Evolutionary conservation across 2,113 vertebrate genomes (phyloP).

Genomic region (Petromus typicus): DNA sequence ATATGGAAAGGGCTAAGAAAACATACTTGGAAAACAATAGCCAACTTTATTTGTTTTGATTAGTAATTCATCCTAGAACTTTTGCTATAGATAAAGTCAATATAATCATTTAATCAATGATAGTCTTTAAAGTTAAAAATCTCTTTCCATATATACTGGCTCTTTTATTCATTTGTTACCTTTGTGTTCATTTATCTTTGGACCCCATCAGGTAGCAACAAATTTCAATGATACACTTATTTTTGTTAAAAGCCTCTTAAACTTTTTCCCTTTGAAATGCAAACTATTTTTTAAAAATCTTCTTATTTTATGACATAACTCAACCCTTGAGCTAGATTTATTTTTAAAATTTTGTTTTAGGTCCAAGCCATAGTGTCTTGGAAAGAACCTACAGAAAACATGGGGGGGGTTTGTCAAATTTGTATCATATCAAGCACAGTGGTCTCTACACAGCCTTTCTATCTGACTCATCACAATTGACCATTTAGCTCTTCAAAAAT

Average conservation of each 20-base stretch:
- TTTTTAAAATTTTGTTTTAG: background rate
- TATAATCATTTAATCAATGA: background rate
- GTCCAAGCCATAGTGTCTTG: background rate
- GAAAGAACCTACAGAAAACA: background rate
- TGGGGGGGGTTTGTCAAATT: background rate
- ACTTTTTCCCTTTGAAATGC: background rate
- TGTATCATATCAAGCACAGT: background rate
- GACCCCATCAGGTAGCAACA: background rate
- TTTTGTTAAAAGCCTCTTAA: background rate
- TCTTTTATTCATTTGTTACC: background rate
- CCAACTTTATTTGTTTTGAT: background rate
- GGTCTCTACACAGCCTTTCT: background rate
- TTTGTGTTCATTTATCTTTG: slow-evolving; percentile 13
- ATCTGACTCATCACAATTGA: background rate
- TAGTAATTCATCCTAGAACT: slow-evolving; percentile 4
- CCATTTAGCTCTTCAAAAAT: background rate
- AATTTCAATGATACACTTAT: background rate
- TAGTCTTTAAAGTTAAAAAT: background rate
- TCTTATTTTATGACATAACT: background rate
- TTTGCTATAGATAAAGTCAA: slow-evolving; percentile 1
- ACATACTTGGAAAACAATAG: background rate
- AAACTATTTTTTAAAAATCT: background rate
- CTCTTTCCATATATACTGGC: background rate
- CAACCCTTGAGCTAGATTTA: background rate
- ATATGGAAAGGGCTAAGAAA: background rate